Conservation (phyloP, 2,888 invertebrate genomes). For the Parnassius glacialis region DNA sequence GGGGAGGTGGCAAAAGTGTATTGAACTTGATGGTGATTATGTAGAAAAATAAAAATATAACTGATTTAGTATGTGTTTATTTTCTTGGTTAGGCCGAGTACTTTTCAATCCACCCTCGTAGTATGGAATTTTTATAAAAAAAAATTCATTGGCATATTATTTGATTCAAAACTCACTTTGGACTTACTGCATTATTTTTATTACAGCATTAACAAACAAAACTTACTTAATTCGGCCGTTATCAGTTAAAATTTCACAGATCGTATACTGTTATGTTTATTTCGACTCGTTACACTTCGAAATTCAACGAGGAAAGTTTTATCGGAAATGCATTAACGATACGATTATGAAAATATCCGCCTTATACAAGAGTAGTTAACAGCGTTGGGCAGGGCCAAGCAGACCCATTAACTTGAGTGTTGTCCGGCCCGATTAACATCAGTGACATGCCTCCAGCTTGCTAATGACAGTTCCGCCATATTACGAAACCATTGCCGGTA, state of each 20-base stretch:
- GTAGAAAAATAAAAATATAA: too few species aligned
- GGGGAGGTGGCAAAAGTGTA: too few species aligned
- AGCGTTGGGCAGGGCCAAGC: slow-evolving; percentile 13
- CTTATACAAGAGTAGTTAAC: slow-evolving; percentile 7
- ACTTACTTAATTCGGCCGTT: neutral
- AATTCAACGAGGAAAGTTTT: neutral
- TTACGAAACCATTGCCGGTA: slow-evolving; percentile 24
- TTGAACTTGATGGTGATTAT: too few species aligned
- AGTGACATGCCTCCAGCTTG: slow-evolving; percentile 36
- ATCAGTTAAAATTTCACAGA: slow-evolving; percentile 3
- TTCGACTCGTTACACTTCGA: slow-evolving; percentile 5
- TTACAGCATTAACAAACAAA: neutral
- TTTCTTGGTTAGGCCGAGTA: too few species aligned
- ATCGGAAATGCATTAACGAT: slow-evolving; percentile 21
- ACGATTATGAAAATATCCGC: slow-evolving; percentile 26
- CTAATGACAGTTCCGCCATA: slow-evolving; percentile 45
- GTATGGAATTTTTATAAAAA: too few species aligned
- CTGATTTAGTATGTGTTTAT: too few species aligned
- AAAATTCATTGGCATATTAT: too few species aligned
- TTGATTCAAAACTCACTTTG: too few species aligned
- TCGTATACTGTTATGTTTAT: slow-evolving; percentile 5
- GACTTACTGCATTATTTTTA: too few species aligned
- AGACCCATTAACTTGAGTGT: slow-evolving; percentile 46
- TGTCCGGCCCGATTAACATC: slow-evolving; percentile 46
- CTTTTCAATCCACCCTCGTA: too few species aligned